phyloP scores from a whole-genome alignment of 2,888 invertebrate species.

The Cephus pygmeus region DNA sequence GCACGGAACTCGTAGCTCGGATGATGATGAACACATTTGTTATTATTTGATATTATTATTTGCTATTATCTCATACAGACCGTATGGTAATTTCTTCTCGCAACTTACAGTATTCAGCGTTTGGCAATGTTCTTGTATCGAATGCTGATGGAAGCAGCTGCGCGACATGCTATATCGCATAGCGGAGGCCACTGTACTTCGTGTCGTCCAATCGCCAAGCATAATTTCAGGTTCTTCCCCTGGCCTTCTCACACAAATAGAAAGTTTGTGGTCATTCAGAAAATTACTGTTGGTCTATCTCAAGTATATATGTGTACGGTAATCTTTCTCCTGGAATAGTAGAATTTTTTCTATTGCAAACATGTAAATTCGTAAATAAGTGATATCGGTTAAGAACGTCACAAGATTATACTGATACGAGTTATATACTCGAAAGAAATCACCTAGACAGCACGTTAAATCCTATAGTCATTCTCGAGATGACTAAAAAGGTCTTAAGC shows the following conservation, averaged over 20 bases:
- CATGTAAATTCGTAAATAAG: neutral
- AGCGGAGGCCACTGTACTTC: slow-evolving; percentile 10
- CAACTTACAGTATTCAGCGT: neutral
- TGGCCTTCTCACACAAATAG: neutral
- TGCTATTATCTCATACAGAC: neutral
- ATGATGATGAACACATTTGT: neutral
- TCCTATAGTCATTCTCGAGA: no score
- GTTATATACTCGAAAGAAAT: neutral
- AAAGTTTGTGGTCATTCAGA: slow-evolving; percentile 13
- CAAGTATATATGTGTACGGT: neutral
- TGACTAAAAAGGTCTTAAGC: no score
- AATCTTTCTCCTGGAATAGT: neutral
- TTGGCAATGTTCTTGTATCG: neutral
- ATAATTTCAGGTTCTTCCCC: slow-evolving; percentile 19
- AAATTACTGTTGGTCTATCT: neutral
- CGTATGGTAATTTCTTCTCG: neutral
- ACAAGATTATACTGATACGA: neutral
- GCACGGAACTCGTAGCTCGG: neutral
- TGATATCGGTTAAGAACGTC: neutral
- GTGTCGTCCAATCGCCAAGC: slow-evolving; percentile 3
- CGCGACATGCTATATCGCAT: slow-evolving; percentile 8
- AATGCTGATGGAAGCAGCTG: neutral
- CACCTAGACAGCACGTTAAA: no score
- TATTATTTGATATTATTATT: neutral
- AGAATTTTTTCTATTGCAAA: neutral